These are phyloP conservation scores for Tribolium madens DNA, from an alignment of 1,140 invertebrate species.

Conservation along the genomic window DNA sequence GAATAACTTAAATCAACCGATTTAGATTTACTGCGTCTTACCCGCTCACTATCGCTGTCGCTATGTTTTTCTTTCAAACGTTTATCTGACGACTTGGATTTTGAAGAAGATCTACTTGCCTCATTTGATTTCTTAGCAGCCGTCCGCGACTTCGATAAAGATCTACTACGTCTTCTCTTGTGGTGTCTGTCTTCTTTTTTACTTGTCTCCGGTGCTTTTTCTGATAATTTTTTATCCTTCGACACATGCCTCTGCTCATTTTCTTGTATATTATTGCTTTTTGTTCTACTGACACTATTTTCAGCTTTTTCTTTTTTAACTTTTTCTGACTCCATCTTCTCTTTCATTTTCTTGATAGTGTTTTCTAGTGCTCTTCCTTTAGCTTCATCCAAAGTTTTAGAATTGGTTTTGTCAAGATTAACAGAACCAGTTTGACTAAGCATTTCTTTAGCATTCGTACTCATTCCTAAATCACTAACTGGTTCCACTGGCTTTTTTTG, in stretches of 20 bases:
- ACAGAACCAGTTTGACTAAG: too few species aligned
- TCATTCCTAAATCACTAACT: too few species aligned
- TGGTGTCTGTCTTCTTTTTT: neutral
- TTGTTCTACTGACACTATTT: neutral
- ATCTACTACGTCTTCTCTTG: conserved; percentile 5
- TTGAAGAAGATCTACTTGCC: conserved; percentile 12
- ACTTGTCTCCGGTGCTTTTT: neutral
- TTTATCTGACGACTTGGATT: neutral
- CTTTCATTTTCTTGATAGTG: conserved; percentile 33
- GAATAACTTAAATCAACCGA: neutral
- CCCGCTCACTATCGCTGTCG: neutral
- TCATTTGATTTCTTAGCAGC: neutral
- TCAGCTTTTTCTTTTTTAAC: neutral
- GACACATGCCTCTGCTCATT: neutral
- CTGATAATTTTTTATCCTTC: neutral
- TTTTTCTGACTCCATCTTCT: conserved; percentile 8
- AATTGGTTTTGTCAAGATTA: neutral
- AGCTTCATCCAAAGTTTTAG: neutral
- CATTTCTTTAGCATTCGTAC: too few species aligned
- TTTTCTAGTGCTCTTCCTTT: conserved; percentile 20
- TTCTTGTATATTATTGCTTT: neutral
- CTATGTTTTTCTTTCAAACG: neutral
- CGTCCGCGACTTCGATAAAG: neutral
- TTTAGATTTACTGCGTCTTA: conserved; percentile 10
- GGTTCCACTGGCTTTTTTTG: too few species aligned